phyloP scores from a whole-genome alignment of 2,888 invertebrate genomes.

The Lasius platythorax region DNA sequence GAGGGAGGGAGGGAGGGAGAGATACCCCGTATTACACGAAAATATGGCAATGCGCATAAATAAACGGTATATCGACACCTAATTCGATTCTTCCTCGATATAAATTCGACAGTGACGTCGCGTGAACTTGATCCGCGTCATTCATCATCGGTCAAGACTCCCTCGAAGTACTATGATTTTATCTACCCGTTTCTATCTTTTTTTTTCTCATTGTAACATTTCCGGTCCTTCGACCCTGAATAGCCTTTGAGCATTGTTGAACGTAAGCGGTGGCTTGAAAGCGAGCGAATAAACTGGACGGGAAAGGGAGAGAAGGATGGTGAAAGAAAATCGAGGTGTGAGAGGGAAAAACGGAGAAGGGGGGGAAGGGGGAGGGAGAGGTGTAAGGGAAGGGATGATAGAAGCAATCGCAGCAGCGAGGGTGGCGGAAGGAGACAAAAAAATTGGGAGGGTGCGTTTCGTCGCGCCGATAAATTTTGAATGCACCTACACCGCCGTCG shows the following conservation, averaged over 20 bases:
- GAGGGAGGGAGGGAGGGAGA: not conserved
- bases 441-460: constrained; percentile 76
- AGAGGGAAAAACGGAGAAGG: constrained; percentile 41
- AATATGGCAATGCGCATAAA: constrained; percentile 16
- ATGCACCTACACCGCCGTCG: constrained; percentile 82
- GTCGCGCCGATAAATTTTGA: constrained; percentile 83
- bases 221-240: constrained; percentile 75
- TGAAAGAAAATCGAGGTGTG: constrained; percentile 42
- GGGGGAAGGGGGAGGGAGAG: constrained; percentile 13
- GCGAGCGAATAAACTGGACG: constrained; percentile 58
- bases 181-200: constrained; percentile 60
- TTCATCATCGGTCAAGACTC: not conserved
- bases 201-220: constrained; percentile 65
- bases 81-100: not conserved
- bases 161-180: constrained; percentile 7
- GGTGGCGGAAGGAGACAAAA: constrained; percentile 57
- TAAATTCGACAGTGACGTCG: not conserved
- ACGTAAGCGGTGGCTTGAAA: constrained; percentile 68
- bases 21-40: not conserved
- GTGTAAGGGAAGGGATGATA: constrained; percentile 35
- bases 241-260: constrained; percentile 75
- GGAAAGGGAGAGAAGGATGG: constrained; percentile 46
- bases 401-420: constrained; percentile 64
- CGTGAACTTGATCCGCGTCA: not conserved
- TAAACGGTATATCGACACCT: not conserved